Conservation (phyloP, 2,113 vertebrate genomes). For the Pseudopipra pipra region DNA sequence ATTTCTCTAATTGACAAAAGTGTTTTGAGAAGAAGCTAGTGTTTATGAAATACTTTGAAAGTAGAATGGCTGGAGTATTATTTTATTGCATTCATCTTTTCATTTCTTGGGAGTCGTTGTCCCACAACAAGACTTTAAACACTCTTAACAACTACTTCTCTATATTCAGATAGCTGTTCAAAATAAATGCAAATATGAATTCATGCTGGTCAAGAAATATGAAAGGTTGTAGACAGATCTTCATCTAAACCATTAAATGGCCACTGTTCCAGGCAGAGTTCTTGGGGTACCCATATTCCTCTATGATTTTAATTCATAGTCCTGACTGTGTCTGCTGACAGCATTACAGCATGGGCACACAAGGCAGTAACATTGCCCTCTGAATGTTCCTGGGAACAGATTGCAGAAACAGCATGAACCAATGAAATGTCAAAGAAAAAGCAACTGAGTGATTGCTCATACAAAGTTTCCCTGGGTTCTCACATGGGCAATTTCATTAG, state of each 20-base stretch:
- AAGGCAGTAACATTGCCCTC: neutral
- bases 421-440: neutral
- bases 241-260: neutral
- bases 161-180: neutral
- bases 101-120: neutral
- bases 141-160: neutral
- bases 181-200: neutral
- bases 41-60: neutral
- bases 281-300: neutral
- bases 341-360: neutral
- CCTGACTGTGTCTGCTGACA: neutral
- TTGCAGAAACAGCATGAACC: neutral
- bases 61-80: neutral
- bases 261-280: neutral
- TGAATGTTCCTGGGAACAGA: neutral
- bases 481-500: fast-evolving
- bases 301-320: neutral
- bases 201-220: neutral
- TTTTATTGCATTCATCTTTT: neutral
- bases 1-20: neutral
- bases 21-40: neutral
- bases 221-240: neutral
- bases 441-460: neutral
- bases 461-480: neutral
- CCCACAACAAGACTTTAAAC: neutral